These are phyloP conservation scores for Cephus pygmeus DNA, from an alignment of 2,888 invertebrate genomes.

Conservation along the genomic window DNA sequence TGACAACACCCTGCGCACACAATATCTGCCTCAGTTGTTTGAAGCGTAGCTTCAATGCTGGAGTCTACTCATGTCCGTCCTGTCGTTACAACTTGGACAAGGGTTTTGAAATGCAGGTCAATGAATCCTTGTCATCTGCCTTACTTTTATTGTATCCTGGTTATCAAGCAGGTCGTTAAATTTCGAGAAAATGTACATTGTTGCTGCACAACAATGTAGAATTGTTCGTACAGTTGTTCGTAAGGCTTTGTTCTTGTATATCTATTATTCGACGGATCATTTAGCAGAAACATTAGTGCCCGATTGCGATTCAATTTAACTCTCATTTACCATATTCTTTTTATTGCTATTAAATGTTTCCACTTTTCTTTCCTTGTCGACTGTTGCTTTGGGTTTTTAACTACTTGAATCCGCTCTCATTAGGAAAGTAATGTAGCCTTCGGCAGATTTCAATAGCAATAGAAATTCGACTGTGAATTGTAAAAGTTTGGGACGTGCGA, in stretches of 20 bases:
- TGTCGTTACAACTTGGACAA: conserved; percentile 75
- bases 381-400: not conserved
- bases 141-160: conserved; percentile 76
- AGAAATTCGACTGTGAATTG: not conserved
- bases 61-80: conserved; percentile 75
- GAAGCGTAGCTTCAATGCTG: conserved; percentile 74
- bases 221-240: not conserved
- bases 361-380: not conserved
- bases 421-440: not conserved
- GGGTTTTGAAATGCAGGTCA: conserved; percentile 68
- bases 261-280: not conserved
- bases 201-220: not conserved
- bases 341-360: not conserved
- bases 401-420: not conserved
- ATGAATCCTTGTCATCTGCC: conserved; percentile 70
- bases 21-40: conserved; percentile 81
- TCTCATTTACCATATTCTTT: not conserved
- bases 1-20: conserved; percentile 80
- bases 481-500: not conserved
- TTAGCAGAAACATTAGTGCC: not conserved
- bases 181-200: not conserved
- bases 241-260: not conserved
- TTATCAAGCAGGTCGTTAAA: conserved; percentile 69
- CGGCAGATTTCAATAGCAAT: not conserved
- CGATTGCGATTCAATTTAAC: not conserved